Percentiles rank a stretch among this genome's conserved stretches.
Conservation (phyloP, 2,113 vertebrate species). For the Eudyptes chrysolophus region DNA sequence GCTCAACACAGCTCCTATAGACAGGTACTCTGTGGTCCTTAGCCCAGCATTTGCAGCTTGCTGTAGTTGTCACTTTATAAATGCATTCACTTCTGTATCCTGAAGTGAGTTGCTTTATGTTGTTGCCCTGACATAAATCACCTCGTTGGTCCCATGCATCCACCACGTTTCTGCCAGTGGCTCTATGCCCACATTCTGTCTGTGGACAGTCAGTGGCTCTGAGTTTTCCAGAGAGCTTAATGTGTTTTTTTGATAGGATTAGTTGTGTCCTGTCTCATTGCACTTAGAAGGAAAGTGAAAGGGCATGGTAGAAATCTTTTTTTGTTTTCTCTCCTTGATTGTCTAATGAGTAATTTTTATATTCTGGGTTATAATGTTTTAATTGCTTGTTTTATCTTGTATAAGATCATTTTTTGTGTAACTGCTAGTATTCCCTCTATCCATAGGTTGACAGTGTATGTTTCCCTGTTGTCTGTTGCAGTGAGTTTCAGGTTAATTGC, state of each 20-base stretch:
- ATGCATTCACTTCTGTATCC: neutral
- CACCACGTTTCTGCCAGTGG: neutral
- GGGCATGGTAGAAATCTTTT: neutral
- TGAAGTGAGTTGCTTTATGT: neutral
- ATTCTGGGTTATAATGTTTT: neutral
- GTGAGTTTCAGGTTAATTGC: neutral
- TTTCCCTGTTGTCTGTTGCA: neutral
- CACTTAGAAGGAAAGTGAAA: neutral
- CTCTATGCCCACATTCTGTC: neutral
- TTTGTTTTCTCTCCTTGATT: neutral
- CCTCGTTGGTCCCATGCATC: neutral
- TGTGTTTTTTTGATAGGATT: neutral
- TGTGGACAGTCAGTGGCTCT: neutral
- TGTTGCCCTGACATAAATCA: neutral
- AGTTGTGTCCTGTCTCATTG: neutral
- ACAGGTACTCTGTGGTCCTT: neutral
- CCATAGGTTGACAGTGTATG: neutral
- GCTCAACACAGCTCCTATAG: neutral
- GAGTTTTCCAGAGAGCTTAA: neutral
- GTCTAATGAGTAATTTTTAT: neutral
- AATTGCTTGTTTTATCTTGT: neutral
- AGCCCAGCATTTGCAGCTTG: neutral
- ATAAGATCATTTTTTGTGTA: neutral
- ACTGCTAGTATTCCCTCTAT: neutral
- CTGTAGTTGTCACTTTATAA: neutral